phyloP scores from a whole-genome alignment of 2,797 vertebrate genomes.

The Vultur gryphus region DNA sequence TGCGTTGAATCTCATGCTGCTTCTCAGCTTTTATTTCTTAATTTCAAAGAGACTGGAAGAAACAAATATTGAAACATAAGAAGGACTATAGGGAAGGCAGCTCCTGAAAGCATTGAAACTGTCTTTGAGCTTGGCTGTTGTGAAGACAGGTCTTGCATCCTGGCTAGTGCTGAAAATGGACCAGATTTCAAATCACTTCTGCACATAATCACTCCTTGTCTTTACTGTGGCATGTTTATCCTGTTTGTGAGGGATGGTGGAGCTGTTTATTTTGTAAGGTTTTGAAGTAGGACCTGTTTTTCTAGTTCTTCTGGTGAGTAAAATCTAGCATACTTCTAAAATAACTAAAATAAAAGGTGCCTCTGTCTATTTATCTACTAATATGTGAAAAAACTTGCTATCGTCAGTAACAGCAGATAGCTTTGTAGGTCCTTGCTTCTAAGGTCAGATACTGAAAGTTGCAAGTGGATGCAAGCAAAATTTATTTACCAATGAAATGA shows the following conservation, averaged over 20 bases:
- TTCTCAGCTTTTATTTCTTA: background rate
- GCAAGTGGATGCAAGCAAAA: background rate
- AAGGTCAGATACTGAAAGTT: background rate
- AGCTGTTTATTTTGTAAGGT: background rate
- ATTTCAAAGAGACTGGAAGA: background rate
- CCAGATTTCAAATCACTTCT: background rate
- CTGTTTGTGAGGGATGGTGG: background rate
- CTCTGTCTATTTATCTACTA: background rate
- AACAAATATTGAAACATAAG: background rate
- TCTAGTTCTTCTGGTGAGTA: background rate
- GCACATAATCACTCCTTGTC: background rate
- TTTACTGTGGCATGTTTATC: background rate
- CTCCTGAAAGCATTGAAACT: background rate
- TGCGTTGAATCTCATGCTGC: background rate
- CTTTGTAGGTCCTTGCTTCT: background rate
- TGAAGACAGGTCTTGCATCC: background rate
- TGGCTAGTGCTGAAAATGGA: background rate
- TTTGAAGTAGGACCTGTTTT: conserved; percentile 8
- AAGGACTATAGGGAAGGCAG: background rate
- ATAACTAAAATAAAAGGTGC: background rate
- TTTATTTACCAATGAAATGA: background rate
- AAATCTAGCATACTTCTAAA: background rate
- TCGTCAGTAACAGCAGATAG: background rate
- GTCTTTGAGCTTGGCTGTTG: background rate
- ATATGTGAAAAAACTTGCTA: background rate